Evolutionary conservation across 2,888 invertebrate species (phyloP).

Genomic region (Syritta pipiens): DNA sequence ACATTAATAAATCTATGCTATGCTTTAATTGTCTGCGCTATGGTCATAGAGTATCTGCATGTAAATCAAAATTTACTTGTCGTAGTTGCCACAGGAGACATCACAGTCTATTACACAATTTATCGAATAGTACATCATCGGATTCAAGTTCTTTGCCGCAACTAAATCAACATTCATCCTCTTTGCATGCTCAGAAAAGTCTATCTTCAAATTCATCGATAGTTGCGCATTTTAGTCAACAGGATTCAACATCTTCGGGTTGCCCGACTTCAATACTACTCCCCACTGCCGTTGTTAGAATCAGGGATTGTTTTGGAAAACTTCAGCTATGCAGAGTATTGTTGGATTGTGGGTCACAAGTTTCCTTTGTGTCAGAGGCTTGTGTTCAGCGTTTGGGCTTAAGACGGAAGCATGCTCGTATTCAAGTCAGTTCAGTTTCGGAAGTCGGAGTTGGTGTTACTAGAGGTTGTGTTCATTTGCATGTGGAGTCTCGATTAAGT

Average conservation of each 20-base stretch:
- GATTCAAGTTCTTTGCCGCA: neutral
- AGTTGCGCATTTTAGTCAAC: neutral
- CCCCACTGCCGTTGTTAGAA: neutral
- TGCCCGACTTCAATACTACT: neutral
- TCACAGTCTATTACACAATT: neutral
- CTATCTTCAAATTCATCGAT: neutral
- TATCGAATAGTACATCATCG: neutral
- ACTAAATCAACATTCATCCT: neutral
- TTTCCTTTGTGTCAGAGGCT: neutral
- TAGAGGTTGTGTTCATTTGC: neutral
- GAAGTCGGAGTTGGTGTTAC: neutral
- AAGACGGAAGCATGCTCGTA: constrained; percentile 4
- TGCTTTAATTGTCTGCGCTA: no score
- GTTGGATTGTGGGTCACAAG: neutral
- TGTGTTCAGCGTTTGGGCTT: neutral
- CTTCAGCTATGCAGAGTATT: neutral
- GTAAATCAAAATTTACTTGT: neutral
- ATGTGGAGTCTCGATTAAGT: neutral
- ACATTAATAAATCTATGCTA: no score
- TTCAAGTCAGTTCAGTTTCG: constrained; percentile 1
- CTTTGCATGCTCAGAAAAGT: no score
- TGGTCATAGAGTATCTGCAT: no score
- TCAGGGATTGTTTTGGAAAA: no score
- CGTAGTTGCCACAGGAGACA: neutral
- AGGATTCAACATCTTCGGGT: neutral